Conservation (phyloP, 1,140 invertebrate genomes). For the Halesus radiatus region DNA sequence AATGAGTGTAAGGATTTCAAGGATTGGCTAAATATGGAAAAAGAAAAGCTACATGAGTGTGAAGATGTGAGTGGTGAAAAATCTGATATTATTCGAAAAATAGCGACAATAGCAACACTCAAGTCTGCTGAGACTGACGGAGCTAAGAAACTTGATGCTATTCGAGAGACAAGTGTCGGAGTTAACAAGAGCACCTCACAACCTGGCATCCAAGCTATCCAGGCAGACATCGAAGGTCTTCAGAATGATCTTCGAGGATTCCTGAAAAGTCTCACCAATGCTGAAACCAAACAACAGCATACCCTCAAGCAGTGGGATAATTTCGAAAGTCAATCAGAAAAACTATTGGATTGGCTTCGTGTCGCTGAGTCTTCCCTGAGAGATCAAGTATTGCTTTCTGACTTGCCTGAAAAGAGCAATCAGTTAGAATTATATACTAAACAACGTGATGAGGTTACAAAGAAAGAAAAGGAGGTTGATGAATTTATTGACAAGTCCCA, state of each 20-base stretch:
- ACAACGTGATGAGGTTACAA: slow-evolving; percentile 80
- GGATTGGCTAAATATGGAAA: slow-evolving; percentile 84
- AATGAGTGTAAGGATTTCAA: slow-evolving; percentile 80
- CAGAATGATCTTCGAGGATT: slow-evolving; percentile 77
- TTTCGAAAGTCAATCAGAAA: slow-evolving; percentile 86
- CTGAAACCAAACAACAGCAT: slow-evolving; percentile 79
- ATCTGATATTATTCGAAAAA: slow-evolving; percentile 80
- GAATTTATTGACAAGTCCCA: slow-evolving; percentile 92
- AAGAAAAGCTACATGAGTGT: slow-evolving; percentile 81
- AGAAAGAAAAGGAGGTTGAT: slow-evolving; percentile 87
- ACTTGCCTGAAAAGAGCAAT: slow-evolving; percentile 83
- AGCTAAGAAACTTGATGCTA: slow-evolving; percentile 77
- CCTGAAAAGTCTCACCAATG: slow-evolving; percentile 75
- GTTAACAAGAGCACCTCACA: slow-evolving; percentile 88
- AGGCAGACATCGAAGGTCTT: slow-evolving; percentile 81
- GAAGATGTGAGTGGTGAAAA: slow-evolving; percentile 87
- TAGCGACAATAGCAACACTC: slow-evolving; percentile 78
- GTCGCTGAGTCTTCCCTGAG: slow-evolving; percentile 86
- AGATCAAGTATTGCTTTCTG: slow-evolving; percentile 86
- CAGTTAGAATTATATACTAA: slow-evolving; percentile 82
- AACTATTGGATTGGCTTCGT: slow-evolving; percentile 88
- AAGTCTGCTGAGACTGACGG: slow-evolving; percentile 81
- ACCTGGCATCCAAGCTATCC: slow-evolving; percentile 80
- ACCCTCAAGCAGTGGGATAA: slow-evolving; percentile 88
- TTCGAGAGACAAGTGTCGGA: slow-evolving; percentile 76